These are phyloP conservation scores for Anabacerthia variegaticeps DNA, from an alignment of 2,797 vertebrate species.

Conservation along the genomic window DNA sequence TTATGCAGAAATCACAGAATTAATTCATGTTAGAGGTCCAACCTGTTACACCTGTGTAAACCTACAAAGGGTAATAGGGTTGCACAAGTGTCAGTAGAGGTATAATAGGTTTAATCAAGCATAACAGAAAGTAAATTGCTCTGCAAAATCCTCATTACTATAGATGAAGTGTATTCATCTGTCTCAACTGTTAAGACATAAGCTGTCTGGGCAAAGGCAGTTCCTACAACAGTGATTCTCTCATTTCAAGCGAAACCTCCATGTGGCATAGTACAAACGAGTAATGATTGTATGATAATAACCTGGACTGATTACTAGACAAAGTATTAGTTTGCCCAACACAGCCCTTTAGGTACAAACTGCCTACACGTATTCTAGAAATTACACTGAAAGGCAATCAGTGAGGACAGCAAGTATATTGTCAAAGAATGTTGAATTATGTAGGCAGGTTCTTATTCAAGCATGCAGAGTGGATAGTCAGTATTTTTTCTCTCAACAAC, in stretches of 20 bases:
- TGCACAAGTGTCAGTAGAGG: constrained; percentile 52
- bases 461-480: not conserved
- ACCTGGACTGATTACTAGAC: not conserved
- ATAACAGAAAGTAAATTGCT: constrained; percentile 61
- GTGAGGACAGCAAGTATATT: not conserved
- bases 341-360: not conserved
- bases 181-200: constrained; percentile 27
- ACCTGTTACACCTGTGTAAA: constrained; percentile 65
- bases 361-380: not conserved
- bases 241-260: constrained; percentile 36
- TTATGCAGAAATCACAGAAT: constrained; percentile 37
- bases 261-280: constrained; percentile 20
- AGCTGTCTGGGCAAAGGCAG: not conserved
- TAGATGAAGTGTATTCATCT: constrained; percentile 44
- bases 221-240: not conserved
- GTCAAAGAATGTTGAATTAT: not conserved
- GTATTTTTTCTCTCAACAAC: not conserved
- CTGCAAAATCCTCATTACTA: constrained; percentile 58
- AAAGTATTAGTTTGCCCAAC: not conserved
- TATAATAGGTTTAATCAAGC: constrained; percentile 67
- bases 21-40: constrained; percentile 50
- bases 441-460: not conserved
- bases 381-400: not conserved
- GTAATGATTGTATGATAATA: constrained; percentile 7
- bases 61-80: constrained; percentile 53